Evolutionary conservation across 2,888 invertebrate genomes (phyloP).

Genomic region (Sinohyriopsis cumingii): DNA sequence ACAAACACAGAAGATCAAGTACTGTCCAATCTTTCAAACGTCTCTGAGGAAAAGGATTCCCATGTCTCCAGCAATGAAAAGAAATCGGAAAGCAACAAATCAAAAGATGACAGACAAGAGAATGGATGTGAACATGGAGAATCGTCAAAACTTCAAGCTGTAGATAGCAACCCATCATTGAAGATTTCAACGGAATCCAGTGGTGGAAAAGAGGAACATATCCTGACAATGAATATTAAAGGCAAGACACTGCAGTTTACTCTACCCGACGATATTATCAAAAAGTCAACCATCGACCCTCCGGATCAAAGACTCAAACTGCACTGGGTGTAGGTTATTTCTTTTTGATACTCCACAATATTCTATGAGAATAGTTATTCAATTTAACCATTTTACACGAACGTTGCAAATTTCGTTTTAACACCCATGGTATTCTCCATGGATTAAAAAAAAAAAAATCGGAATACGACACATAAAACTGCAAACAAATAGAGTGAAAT

Average conservation of each 20-base stretch:
- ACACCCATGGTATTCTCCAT: too few species aligned
- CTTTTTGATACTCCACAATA: too few species aligned
- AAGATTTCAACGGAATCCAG: neutral
- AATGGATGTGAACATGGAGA: neutral
- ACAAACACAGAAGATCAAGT: too few species aligned
- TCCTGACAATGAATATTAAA: conserved; percentile 10
- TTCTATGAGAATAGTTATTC: too few species aligned
- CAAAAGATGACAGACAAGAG: conserved; percentile 7
- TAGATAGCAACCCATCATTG: neutral
- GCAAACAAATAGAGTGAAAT: too few species aligned
- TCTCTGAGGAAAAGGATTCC: too few species aligned
- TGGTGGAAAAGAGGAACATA: neutral
- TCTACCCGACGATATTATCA: conserved; percentile 11
- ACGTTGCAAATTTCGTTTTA: too few species aligned
- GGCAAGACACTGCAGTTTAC: conserved; percentile 21
- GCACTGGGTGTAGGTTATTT: conserved; percentile 65
- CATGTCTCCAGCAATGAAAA: too few species aligned
- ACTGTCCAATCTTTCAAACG: too few species aligned
- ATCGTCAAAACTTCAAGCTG: neutral
- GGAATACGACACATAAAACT: too few species aligned
- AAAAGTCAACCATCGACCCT: conserved; percentile 49
- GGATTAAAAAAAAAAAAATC: too few species aligned
- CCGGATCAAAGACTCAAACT: conserved; percentile 60
- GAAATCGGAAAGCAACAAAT: conserved; percentile 4
- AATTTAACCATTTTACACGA: too few species aligned